These are phyloP conservation scores for Marmota flaviventris DNA, from an alignment of 2,113 vertebrate genomes.

Conservation along the genomic window DNA sequence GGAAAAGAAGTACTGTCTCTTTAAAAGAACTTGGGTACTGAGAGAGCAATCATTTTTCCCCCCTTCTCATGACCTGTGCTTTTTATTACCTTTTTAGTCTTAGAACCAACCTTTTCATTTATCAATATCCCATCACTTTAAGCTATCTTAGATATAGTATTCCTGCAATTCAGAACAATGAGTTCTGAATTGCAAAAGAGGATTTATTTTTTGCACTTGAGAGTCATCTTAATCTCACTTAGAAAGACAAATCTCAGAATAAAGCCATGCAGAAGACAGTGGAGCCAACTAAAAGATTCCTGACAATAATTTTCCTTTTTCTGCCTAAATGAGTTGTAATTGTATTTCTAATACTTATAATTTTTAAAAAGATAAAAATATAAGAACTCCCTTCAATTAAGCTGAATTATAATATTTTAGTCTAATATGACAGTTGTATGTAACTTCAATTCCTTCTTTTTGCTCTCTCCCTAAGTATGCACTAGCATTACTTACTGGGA, in stretches of 20 bases:
- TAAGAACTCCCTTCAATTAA: neutral
- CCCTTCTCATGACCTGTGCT: no score
- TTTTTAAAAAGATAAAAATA: neutral
- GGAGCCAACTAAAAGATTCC: conserved; percentile 4
- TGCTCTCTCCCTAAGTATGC: neutral
- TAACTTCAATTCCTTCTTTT: neutral
- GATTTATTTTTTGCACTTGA: no score
- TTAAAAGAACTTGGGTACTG: neutral
- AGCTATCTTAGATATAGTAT: no score
- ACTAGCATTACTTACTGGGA: neutral
- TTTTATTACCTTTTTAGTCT: no score
- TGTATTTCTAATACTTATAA: conserved; percentile 30
- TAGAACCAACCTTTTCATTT: no score
- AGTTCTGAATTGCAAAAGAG: no score
- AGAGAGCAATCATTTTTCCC: neutral
- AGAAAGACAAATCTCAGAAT: neutral
- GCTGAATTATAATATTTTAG: conserved; percentile 50
- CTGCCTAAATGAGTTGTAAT: conserved; percentile 28
- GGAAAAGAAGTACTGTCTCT: neutral
- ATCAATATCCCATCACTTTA: no score
- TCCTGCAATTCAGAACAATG: no score
- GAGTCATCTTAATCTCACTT: neutral
- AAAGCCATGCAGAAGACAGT: neutral
- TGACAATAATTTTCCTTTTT: conserved; percentile 34
- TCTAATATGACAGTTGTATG: neutral